Evolutionary conservation across 2,797 vertebrate species (phyloP), one percentile per base, ranked within the genome.

Genomic region (Artibeus lituratus): DNA sequence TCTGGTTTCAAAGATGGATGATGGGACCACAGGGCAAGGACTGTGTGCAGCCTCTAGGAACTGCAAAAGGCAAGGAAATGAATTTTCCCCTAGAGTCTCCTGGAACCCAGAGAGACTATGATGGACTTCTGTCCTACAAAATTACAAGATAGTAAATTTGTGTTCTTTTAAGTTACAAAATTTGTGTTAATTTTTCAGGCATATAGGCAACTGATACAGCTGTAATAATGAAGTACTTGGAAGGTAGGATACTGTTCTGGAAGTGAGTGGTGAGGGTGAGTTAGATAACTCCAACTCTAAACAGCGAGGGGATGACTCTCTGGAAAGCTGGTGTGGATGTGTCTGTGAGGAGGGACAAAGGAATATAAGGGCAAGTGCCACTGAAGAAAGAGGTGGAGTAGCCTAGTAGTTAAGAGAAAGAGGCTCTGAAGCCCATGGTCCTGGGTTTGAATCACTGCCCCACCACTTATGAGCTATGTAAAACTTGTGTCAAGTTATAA

Each of bases 311-410:
- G 69, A 2, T 5, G 18, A 83, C 65, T 78, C 11, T 65, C 44
- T 65, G 73, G 87, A 39, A 83, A 76, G 57, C 62, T 53, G 29
- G 29, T 1, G 24, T 29, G 51, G 62, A 42, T 0, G 4, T 18
- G 4, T 85, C 49, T 53, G 10, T 6, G 32, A 80, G 57, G 22
- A 42, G 7, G 24, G 65, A 24, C 18, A 29, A 44, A 32, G 55
- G 12, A 42, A 19, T 2, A 0, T 1, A 32, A 65, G 11, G 24
- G 26, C 7, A 49, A 24, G 14, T 74, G 14, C 24, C 57, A 35
- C 12, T 32, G 42, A 55, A 62, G 22, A 86, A 24, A 55, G 19
- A 67, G 35, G 22, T 1, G 37, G 0, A 19, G 11, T 15, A 24
- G 26, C 24, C 73, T 1, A 42, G 18, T 5, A 1, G 4, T 39